phyloP scores from a whole-genome alignment of 2,888 invertebrate species.

The Dendrolimus houi region DNA sequence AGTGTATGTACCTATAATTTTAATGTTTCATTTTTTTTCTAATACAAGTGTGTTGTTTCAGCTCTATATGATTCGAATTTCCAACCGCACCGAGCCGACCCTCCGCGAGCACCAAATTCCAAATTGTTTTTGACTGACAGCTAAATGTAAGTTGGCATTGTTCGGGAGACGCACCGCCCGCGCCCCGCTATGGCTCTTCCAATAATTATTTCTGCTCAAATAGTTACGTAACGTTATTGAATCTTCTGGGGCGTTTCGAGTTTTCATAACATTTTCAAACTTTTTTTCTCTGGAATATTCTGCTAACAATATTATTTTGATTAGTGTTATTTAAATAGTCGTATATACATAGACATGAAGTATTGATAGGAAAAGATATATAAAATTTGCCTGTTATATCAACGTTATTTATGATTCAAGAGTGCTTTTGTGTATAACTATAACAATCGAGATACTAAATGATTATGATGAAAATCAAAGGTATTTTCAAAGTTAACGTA shows the following conservation, averaged over 20 bases:
- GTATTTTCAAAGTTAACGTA: too few species aligned
- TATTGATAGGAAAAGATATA: too few species aligned
- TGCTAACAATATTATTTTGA: too few species aligned
- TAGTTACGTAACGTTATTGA: not conserved
- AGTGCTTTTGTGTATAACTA: too few species aligned
- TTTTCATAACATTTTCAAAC: not conserved
- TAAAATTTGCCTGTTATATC: too few species aligned
- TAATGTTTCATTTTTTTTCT: too few species aligned
- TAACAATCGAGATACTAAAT: too few species aligned
- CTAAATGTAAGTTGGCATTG: conserved; percentile 76
- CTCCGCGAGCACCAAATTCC: conserved; percentile 72
- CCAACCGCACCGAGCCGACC: conserved; percentile 48
- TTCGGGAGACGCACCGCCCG: conserved; percentile 66
- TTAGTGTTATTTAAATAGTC: too few species aligned
- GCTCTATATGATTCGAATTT: conserved; percentile 43
- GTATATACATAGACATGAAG: too few species aligned
- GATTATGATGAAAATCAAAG: too few species aligned
- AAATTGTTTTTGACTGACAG: conserved; percentile 78
- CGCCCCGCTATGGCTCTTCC: conserved; percentile 51
- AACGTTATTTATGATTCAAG: too few species aligned
- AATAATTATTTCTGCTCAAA: conserved; percentile 59
- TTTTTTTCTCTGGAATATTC: not conserved
- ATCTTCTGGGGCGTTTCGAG: not conserved
- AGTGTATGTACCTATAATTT: too few species aligned
- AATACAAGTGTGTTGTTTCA: conserved; percentile 13